Percentiles rank a stretch among this genome's conserved stretches.
Conservation (phyloP, 2,113 vertebrate species). For the Tursiops truncatus region DNA sequence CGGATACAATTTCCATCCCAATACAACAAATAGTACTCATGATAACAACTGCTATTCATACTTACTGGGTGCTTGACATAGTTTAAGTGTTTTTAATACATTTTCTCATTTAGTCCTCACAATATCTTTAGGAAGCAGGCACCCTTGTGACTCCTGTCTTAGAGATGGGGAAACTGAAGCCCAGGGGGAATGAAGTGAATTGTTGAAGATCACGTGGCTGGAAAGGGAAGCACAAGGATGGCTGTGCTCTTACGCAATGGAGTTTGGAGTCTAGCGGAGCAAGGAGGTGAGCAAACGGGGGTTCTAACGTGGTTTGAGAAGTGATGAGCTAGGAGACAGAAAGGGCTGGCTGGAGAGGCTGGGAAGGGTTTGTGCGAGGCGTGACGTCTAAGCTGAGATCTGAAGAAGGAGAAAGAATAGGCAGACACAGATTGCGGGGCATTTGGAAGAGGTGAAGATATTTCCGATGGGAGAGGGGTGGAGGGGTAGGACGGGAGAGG, state of each 20-base stretch:
- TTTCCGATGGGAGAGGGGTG: neutral
- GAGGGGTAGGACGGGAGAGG: neutral
- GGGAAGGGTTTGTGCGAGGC: neutral
- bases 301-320: neutral
- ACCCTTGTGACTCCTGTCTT: neutral
- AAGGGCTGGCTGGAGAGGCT: neutral
- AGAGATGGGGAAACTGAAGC: neutral
- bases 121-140: neutral
- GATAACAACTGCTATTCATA: neutral
- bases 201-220: neutral
- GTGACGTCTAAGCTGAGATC: too few species aligned
- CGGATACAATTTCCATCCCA: neutral
- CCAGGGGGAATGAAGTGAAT: neutral
- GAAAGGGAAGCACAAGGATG: neutral
- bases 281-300: neutral
- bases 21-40: neutral
- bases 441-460: neutral
- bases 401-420: neutral
- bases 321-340: accelerated
- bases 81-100: neutral
- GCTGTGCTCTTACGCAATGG: neutral
- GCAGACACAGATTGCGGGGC: neutral
- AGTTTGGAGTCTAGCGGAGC: neutral
- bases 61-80: neutral
- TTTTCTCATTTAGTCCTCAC: neutral